Evolutionary conservation across 1,140 invertebrate species (phyloP), one percentile per base, ranked within the genome.

Genomic region (Radopholus similis): DNA sequence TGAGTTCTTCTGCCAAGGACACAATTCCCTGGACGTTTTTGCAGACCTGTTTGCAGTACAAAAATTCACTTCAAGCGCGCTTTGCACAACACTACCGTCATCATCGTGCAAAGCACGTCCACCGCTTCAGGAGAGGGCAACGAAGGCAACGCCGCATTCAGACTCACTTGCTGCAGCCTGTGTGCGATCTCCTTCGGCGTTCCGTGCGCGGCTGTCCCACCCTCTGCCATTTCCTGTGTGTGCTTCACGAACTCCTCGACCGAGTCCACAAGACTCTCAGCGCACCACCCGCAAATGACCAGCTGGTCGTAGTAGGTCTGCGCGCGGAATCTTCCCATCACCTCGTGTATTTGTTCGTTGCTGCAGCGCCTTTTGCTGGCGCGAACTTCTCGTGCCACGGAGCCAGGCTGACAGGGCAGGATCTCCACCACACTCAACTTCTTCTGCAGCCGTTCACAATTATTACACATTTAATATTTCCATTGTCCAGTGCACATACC

Each of bases 281-380:
- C 42, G 49, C 73, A 75, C 42, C 51, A 68, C 4, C 73, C 73
- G 35, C 59, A 64, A 15, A 75, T 69, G 23, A 78, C 72, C 37
- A 74, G 18, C 32, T 74, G 73, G 58, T 75, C 73, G 38, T 71
- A 68, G 53, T 64, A 75, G 9, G 75, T 75, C 58, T 70, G 70
- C 2, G 65, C 28, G 35, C 68, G 30, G 30, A 70, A 70, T 34
- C 60, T 35, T 26, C 38, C 49, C 30, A 76, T 54, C 44, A 28
- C 26, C 13, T 73, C 72, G 34, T 9, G 15, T 35, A 76, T 38
- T 35, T 73, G 38, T 55, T 70, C 64, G 8, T 28, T 35, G 1
- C 51, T 54, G 23, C 42, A 53, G 44, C 75, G 37, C n/a, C 68
- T 11, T 60, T 74, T 74, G 40, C 49, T n/a, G n/a, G n/a, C 70